Percentiles rank a stretch among this genome's conserved stretches.
Conservation (phyloP, 64 coral and sea anemone species). For the Pocillopora verrucosa region DNA sequence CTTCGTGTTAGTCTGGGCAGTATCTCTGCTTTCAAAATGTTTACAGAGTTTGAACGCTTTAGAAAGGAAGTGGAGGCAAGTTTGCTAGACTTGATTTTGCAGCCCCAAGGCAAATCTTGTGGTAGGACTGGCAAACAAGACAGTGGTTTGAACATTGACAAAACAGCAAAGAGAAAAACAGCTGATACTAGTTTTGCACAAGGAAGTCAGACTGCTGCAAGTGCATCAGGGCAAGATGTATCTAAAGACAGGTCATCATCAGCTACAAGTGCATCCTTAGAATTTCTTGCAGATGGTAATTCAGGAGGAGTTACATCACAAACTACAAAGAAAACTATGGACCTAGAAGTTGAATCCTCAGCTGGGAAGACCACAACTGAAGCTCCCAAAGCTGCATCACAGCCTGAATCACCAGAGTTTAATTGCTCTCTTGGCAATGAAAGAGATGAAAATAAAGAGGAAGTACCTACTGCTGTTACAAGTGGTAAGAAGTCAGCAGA, state of each 20-base stretch:
- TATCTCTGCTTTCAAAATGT: slow-evolving; percentile 40
- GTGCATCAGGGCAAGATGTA: not conserved
- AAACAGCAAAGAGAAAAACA: not conserved
- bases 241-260: too few species aligned
- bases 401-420: not conserved
- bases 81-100: slow-evolving; percentile 9
- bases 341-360: not conserved
- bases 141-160: not conserved
- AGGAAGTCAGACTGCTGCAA: not conserved
- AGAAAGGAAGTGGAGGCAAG: slow-evolving; percentile 22
- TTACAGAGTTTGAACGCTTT: slow-evolving; percentile 38
- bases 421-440: not conserved
- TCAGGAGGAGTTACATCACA: not conserved
- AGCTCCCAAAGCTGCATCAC: not conserved
- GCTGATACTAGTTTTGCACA: not conserved
- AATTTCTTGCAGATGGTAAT: not conserved
- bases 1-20: not conserved
- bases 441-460: too few species aligned
- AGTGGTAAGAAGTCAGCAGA: too few species aligned
- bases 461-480: too few species aligned
- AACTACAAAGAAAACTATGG: not conserved
- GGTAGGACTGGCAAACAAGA: not conserved
- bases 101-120: not conserved
- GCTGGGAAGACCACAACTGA: not conserved
- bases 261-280: too few species aligned